A percentile compares a stretch with the other conserved stretches of the same genome.
phyloP scores from a whole-genome alignment of 2,797 vertebrate genomes.

The Erpetoichthys calabaricus region DNA sequence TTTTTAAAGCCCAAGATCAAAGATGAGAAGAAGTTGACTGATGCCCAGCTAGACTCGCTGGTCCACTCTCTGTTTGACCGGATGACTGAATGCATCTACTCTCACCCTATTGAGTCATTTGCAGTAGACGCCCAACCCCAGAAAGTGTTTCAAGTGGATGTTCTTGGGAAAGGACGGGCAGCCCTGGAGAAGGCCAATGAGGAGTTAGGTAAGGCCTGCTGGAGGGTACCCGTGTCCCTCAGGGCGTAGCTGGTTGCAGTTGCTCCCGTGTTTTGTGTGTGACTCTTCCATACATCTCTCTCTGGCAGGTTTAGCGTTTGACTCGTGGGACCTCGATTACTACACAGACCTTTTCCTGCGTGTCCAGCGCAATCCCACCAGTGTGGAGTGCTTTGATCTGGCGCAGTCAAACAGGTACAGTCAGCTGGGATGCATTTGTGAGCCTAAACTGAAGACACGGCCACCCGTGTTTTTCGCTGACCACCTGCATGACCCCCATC shows the following conservation, averaged over 20 bases:
- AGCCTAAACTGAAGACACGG: neutral
- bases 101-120: slow-evolving; percentile 58
- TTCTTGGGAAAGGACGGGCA: slow-evolving; percentile 50
- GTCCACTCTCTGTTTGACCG: slow-evolving; percentile 53
- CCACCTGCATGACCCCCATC: neutral
- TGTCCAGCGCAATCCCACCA: slow-evolving; percentile 69
- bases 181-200: slow-evolving; percentile 63
- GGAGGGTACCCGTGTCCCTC: neutral
- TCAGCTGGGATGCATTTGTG: neutral
- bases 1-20: slow-evolving; percentile 21
- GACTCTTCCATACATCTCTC: neutral
- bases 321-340: slow-evolving; percentile 80
- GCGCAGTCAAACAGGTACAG: slow-evolving; percentile 85
- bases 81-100: slow-evolving; percentile 76
- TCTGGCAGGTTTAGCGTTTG: slow-evolving; percentile 67
- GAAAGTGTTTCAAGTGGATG: slow-evolving; percentile 54
- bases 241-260: no score
- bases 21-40: slow-evolving; percentile 9
- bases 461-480: neutral
- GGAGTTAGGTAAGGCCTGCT: slow-evolving; percentile 54
- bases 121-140: slow-evolving; percentile 39
- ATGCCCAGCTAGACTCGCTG: slow-evolving; percentile 36
- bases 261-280: no score
- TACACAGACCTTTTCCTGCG: slow-evolving; percentile 69
- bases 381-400: slow-evolving; percentile 80